phyloP scores from a whole-genome alignment of 1,140 invertebrate genomes.

The Drosophila grimshawi region DNA sequence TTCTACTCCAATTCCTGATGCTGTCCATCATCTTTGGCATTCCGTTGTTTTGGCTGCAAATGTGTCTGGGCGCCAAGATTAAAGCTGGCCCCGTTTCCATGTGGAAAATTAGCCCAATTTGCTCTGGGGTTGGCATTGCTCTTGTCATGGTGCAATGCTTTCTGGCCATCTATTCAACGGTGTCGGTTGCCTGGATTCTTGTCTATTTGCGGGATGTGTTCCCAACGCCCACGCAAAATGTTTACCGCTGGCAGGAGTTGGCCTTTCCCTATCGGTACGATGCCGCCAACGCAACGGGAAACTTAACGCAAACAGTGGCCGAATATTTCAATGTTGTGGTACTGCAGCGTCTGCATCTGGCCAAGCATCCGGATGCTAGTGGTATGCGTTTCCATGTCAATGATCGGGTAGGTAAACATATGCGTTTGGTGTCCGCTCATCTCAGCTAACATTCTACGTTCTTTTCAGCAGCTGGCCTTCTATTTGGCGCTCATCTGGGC shows the following conservation, averaged over 20 bases:
- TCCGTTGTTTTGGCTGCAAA: slow-evolving; percentile 93
- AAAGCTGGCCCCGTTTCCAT: slow-evolving; percentile 94
- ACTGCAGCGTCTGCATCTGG: slow-evolving; percentile 89
- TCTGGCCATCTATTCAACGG: slow-evolving; percentile 93
- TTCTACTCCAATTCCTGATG: slow-evolving; percentile 94
- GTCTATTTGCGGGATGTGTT: slow-evolving; percentile 95
- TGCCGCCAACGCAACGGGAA: slow-evolving; percentile 85
- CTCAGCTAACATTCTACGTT: slow-evolving; percentile 27
- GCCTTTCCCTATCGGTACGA: slow-evolving; percentile 87
- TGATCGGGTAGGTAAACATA: slow-evolving; percentile 72
- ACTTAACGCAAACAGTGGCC: slow-evolving; percentile 91
- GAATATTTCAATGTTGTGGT: slow-evolving; percentile 94
- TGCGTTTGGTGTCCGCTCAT: background rate
- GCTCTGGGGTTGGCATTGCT: slow-evolving; percentile 94
- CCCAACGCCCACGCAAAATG: slow-evolving; percentile 90
- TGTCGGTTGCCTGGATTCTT: slow-evolving; percentile 95
- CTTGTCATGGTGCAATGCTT: slow-evolving; percentile 91
- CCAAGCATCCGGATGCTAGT: slow-evolving; percentile 84
- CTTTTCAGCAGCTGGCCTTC: slow-evolving; percentile 90
- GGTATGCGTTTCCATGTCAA: slow-evolving; percentile 75
- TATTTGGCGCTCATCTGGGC: slow-evolving; percentile 96
- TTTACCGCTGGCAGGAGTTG: slow-evolving; percentile 93
- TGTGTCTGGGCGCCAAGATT: slow-evolving; percentile 93
- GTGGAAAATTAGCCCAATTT: slow-evolving; percentile 96
- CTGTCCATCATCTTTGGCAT: slow-evolving; percentile 93